A percentile compares a stretch with the other conserved stretches of the same genome.
Evolutionary conservation across 2,113 vertebrate species (phyloP).

Genomic region (Gadus macrocephalus): DNA sequence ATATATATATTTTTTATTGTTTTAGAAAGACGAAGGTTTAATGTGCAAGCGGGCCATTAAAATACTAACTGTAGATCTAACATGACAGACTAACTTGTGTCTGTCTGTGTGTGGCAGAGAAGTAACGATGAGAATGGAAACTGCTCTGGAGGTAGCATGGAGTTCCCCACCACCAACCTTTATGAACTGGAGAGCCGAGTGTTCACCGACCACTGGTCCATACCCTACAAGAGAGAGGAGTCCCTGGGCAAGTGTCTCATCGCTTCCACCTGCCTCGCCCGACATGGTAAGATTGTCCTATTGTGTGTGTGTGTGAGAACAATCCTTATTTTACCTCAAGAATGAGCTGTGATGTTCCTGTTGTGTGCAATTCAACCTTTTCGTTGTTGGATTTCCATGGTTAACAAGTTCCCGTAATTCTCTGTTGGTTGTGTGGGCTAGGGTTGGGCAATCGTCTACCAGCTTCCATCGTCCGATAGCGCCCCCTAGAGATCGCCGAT

Average conservation of each 20-base stretch:
- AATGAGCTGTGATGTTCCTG: not conserved
- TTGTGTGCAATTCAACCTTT: slow-evolving; percentile 8
- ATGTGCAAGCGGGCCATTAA: too few species aligned
- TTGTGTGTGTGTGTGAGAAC: not conserved
- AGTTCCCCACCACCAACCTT: slow-evolving; percentile 97
- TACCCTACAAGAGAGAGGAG: slow-evolving; percentile 96
- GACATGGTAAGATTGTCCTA: slow-evolving; percentile 77
- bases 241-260: slow-evolving; percentile 96
- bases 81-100: too few species aligned
- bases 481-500: too few species aligned
- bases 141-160: slow-evolving; percentile 89
- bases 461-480: too few species aligned
- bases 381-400: too few species aligned
- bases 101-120: slow-evolving; percentile 60
- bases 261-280: slow-evolving; percentile 90
- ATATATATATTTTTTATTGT: too few species aligned
- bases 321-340: not conserved
- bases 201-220: slow-evolving; percentile 98
- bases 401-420: too few species aligned
- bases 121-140: slow-evolving; percentile 98
- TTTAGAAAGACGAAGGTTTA: too few species aligned
- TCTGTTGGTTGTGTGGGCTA: slow-evolving; percentile 13
- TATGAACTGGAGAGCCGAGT: slow-evolving; percentile 98
- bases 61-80: too few species aligned
- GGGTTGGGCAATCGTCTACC: too few species aligned